A percentile compares a stretch with the other conserved stretches of the same genome.
Conservation (phyloP, 2,113 vertebrate genomes). For the Aramus guarauna region DNA sequence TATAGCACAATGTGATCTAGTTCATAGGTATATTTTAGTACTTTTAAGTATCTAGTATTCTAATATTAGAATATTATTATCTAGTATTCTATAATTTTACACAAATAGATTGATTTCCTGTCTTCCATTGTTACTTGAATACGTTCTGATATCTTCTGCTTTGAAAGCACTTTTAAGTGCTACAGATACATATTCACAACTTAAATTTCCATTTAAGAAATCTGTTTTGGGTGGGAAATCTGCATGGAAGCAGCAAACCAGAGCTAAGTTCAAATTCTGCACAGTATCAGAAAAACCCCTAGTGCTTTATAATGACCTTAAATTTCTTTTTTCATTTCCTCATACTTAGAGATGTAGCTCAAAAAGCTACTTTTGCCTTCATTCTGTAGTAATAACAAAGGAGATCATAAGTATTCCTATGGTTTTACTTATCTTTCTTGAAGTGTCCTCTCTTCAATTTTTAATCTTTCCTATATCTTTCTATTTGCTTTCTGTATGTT, state of each 20-base stretch:
- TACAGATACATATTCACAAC: background rate
- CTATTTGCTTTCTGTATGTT: fast-evolving
- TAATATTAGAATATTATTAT: background rate
- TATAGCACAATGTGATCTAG: background rate
- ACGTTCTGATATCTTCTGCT: background rate
- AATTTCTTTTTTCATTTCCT: background rate
- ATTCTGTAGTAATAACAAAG: background rate
- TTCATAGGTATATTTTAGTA: background rate
- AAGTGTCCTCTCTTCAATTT: background rate
- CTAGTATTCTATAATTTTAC: background rate
- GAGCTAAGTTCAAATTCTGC: background rate
- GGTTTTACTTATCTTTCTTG: background rate
- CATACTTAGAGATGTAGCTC: background rate
- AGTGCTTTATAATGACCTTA: background rate
- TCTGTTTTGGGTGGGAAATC: background rate
- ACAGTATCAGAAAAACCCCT: background rate
- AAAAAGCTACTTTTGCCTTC: background rate
- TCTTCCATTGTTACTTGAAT: background rate
- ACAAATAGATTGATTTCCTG: background rate
- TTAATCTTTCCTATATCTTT: background rate
- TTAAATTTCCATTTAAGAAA: background rate
- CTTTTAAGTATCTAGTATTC: background rate
- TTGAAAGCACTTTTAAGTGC: background rate
- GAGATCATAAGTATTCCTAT: background rate
- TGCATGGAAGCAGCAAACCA: background rate